These are phyloP conservation scores for Dicrurus megarhynchus DNA, from an alignment of 2,113 vertebrate species.

Conservation along the genomic window DNA sequence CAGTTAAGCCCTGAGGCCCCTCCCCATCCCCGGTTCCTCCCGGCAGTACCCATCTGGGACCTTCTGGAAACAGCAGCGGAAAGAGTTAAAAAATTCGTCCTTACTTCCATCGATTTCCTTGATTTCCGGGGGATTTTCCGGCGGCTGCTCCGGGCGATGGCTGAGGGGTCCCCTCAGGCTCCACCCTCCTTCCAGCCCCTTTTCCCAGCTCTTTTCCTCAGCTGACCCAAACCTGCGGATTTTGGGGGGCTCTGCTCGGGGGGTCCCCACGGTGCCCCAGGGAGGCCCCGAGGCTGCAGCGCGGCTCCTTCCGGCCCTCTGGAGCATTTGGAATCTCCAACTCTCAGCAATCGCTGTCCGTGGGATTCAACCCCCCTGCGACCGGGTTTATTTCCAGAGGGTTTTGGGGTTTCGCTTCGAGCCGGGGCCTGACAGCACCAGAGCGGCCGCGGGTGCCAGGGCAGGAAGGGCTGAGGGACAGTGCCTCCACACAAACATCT, in stretches of 20 bases:
- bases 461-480: neutral
- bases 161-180: neutral
- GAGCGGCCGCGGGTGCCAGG: neutral
- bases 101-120: neutral
- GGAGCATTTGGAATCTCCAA: neutral
- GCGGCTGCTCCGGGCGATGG: accelerated
- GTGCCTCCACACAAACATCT: neutral
- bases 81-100: neutral
- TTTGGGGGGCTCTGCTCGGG: neutral
- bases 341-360: accelerated
- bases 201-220: neutral
- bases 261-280: neutral
- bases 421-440: neutral
- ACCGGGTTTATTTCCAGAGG: neutral
- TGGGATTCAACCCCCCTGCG: neutral
- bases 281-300: neutral
- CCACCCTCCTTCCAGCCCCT: no score
- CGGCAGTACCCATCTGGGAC: accelerated
- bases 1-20: neutral
- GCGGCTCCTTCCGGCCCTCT: neutral
- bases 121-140: no score
- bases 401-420: neutral
- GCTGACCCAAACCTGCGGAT: neutral
- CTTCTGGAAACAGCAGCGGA: neutral
- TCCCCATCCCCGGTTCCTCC: accelerated